Evolutionary conservation across 2,797 vertebrate species (phyloP), one percentile per base, ranked within the genome.

Genomic region (Hybognathus amarus): DNA sequence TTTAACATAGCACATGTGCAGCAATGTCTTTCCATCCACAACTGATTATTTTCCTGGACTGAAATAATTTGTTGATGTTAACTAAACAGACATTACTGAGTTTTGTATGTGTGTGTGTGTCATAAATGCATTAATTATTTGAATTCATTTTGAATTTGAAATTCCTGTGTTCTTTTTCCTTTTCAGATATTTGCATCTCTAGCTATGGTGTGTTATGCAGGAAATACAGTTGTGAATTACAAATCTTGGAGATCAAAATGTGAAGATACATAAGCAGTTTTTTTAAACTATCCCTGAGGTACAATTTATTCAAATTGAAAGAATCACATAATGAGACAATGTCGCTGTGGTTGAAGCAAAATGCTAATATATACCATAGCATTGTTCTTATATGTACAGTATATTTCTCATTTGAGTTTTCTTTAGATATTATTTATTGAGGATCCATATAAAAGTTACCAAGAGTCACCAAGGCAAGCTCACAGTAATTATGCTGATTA

Each of bases 201-300:
- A 90, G 96, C 96, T 86, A 95, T 96, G 73, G 91, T 95, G 89
- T 97, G 95, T 93, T 98, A 98, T 18, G 93, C 95, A 88, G 95
- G 94, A 89, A 98, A 96, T 90, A 93, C 94, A 0, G 97, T 94
- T 87, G 93, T 97, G 90, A 97, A 95, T 91, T 96, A 96, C 90
- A 89, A 90, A 86, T 94, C 93, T 38, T 97, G 97, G 97, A 93
- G 88, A 91, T 93, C 94, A 88, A 89, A 92, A 84, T 83, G 90
- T 40, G 91, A 91, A 59, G 89, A 88, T 61, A 54, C 42, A 50
- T 84, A 36, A 85, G 56, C 12, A 66, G 74, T 33, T 45, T 33
- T 66, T 38, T 10, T 2, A 47, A 47, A 61, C 27, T 42, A 40
- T 76, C 36, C 52, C 20, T 59, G 8, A 38, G 47, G 38, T 20